These are phyloP conservation scores for Ormyrus thymus DNA, from an alignment of 2,888 invertebrate genomes.

Conservation along the genomic window DNA sequence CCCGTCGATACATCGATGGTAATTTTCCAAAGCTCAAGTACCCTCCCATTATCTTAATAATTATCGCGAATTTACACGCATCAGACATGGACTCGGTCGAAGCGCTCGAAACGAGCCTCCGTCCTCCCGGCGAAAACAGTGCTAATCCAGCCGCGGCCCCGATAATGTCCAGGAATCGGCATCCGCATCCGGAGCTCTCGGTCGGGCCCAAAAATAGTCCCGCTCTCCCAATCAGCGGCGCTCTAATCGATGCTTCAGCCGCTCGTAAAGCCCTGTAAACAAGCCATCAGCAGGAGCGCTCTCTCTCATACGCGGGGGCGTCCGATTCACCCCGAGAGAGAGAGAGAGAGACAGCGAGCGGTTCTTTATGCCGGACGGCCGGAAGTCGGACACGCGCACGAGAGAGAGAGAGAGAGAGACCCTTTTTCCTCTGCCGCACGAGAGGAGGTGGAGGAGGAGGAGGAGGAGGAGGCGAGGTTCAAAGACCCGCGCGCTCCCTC, in stretches of 20 bases:
- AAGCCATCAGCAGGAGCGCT: constrained; percentile 34
- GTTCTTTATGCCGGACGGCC: constrained; percentile 51
- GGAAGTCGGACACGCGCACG: constrained; percentile 56
- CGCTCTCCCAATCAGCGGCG: not conserved
- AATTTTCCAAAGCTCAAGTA: too few relatives aligned
- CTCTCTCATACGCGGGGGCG: not conserved
- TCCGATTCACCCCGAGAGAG: constrained; percentile 11
- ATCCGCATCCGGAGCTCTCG: not conserved
- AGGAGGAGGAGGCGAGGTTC: constrained; percentile 31
- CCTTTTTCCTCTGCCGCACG: constrained; percentile 47
- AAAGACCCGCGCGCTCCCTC: constrained; percentile 48
- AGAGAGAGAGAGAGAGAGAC: constrained; percentile 44
- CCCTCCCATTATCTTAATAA: too few relatives aligned
- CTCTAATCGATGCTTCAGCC: constrained; percentile 20
- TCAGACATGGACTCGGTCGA: too few relatives aligned
- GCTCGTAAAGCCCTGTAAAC: constrained; percentile 41
- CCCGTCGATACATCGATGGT: too few relatives aligned
- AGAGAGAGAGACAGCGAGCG: not conserved
- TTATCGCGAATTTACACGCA: too few relatives aligned
- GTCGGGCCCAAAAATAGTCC: not conserved
- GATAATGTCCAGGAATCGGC: too few relatives aligned
- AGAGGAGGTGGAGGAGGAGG: constrained; percentile 6
- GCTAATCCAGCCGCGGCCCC: too few relatives aligned
- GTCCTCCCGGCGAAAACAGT: too few relatives aligned
- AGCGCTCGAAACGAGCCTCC: too few relatives aligned